Evolutionary conservation across 1,140 invertebrate species (phyloP).

Genomic region (Tetragonula clypearis): DNA sequence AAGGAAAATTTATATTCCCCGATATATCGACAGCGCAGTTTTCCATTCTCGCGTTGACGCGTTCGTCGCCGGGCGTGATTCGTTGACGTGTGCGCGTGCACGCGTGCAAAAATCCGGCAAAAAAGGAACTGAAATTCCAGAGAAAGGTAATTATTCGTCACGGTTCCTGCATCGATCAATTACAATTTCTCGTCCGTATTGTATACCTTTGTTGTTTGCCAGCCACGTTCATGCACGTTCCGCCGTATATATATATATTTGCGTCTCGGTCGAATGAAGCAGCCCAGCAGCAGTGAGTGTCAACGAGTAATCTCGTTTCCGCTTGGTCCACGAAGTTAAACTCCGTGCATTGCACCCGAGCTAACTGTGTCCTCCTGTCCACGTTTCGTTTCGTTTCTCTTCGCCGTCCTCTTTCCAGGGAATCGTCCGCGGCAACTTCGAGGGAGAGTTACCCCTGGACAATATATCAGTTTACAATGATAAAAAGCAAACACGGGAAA

Average conservation of each 20-base stretch:
- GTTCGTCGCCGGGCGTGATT: background rate
- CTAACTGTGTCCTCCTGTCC: conserved; percentile 17
- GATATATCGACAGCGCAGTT: conserved; percentile 29
- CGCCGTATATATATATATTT: conserved; percentile 9
- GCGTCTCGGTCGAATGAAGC: conserved; percentile 22
- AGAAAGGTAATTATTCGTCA: no score
- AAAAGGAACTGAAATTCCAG: background rate
- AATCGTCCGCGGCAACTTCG: conserved; percentile 19
- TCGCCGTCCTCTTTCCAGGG: conserved; percentile 32
- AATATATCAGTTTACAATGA: conserved; percentile 80
- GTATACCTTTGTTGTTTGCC: conserved; percentile 44
- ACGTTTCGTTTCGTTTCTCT: conserved; percentile 20
- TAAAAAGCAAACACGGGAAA: conserved; percentile 80
- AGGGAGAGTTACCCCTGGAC: conserved; percentile 73
- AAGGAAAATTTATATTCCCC: conserved; percentile 52
- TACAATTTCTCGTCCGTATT: conserved; percentile 24
- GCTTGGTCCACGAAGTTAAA: conserved; percentile 52
- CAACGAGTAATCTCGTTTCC: conserved; percentile 62
- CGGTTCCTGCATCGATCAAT: conserved; percentile 20
- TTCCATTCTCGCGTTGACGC: conserved; percentile 13
- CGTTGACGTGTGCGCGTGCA: background rate
- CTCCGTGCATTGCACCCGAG: conserved; percentile 35
- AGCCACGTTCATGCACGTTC: background rate
- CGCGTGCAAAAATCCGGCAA: no score
- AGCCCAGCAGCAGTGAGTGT: conserved; percentile 31